Conservation (phyloP, 2,113 vertebrate genomes). For the Ibidorhyncha struthersii region DNA sequence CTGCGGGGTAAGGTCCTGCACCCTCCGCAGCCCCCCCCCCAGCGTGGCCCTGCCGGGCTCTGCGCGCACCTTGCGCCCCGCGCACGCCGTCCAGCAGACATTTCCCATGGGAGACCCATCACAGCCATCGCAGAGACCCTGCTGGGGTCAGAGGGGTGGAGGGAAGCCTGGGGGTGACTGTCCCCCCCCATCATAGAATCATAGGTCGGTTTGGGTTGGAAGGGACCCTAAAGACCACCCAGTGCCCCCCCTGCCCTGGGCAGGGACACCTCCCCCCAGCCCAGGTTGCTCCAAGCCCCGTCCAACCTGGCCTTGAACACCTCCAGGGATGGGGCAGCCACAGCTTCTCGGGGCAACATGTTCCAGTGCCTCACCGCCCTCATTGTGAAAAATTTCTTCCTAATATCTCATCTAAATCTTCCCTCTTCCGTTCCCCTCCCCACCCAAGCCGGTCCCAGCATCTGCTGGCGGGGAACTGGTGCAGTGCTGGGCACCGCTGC, state of each 20-base stretch:
- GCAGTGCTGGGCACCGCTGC: background rate
- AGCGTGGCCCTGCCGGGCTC: background rate
- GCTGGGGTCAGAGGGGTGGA: too few relatives aligned
- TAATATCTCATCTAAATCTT: background rate
- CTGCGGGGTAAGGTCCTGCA: background rate
- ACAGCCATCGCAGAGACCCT: background rate
- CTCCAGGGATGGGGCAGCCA: too few relatives aligned
- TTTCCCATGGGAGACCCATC: background rate
- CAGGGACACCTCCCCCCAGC: too few relatives aligned
- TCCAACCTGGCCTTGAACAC: too few relatives aligned
- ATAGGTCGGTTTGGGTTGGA: background rate
- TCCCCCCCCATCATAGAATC: background rate
- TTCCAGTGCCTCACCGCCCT: too few relatives aligned
- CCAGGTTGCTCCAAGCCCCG: too few relatives aligned
- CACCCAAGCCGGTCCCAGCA: background rate
- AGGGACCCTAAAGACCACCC: too few relatives aligned
- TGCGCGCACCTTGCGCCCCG: background rate
- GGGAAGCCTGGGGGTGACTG: background rate
- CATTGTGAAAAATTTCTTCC: background rate
- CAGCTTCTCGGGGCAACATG: too few relatives aligned
- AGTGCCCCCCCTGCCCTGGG: too few relatives aligned
- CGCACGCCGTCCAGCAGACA: too few relatives aligned
- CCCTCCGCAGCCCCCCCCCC: background rate
- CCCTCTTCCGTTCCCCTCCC: background rate
- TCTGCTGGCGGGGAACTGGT: too few relatives aligned